A percentile compares a stretch with the other conserved stretches of the same genome.
These are phyloP conservation scores for Macrobrachium nipponense DNA, from an alignment of 1,140 invertebrate genomes.

Conservation along the genomic window DNA sequence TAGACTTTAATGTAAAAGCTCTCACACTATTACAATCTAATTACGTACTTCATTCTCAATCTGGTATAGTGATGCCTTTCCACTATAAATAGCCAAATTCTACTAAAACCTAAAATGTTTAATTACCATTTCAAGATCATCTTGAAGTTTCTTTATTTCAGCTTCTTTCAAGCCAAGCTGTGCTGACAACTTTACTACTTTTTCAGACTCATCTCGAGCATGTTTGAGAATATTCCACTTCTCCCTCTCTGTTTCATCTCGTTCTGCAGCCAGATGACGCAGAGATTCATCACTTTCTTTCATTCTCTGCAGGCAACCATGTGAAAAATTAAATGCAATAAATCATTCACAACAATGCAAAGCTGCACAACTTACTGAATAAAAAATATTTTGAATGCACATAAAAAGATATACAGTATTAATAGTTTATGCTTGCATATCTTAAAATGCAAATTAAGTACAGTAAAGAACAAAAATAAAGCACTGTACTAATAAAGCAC, in stretches of 20 bases:
- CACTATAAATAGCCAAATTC: too few relatives aligned
- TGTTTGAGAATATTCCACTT: conserved; percentile 88
- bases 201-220: conserved; percentile 88
- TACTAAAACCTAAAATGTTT: neutral
- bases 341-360: neutral
- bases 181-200: conserved; percentile 85
- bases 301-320: conserved; percentile 73
- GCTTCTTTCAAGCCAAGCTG: conserved; percentile 87
- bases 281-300: conserved; percentile 80
- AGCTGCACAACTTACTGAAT: too few relatives aligned
- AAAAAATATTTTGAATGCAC: too few relatives aligned
- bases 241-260: conserved; percentile 87
- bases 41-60: too few relatives aligned
- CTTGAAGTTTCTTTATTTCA: conserved; percentile 45
- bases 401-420: too few relatives aligned
- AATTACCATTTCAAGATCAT: conserved; percentile 54
- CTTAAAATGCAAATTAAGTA: too few relatives aligned
- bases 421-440: too few relatives aligned
- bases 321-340: neutral
- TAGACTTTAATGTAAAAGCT: too few relatives aligned
- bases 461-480: too few relatives aligned
- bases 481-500: too few relatives aligned
- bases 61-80: too few relatives aligned
- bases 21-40: too few relatives aligned
- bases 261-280: conserved; percentile 79